phyloP scores from a whole-genome alignment of 64 coral and sea anemone genomes.

The Dendronephthya gigantea region DNA sequence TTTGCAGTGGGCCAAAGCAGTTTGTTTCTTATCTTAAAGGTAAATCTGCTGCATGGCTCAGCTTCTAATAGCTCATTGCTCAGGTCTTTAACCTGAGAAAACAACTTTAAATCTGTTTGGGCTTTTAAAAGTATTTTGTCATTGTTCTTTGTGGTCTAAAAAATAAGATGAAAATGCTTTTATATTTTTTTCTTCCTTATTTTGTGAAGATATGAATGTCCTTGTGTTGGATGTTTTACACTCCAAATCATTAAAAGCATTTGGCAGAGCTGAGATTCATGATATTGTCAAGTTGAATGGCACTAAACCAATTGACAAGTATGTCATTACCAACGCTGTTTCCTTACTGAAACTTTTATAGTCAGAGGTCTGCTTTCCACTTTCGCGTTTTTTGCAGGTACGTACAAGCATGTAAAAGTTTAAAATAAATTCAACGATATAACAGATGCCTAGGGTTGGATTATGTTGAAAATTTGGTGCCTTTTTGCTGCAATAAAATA shows the following conservation, averaged over 20 bases:
- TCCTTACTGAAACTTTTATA: neutral
- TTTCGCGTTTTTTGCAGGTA: too few species aligned
- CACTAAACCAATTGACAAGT: conserved; percentile 73
- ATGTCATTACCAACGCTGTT: conserved; percentile 7
- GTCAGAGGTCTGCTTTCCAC: too few species aligned
- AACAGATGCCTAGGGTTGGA: too few species aligned
- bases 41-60: neutral
- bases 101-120: too few species aligned
- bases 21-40: conserved; percentile 84
- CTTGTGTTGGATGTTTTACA: conserved; percentile 72
- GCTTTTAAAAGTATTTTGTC: too few species aligned
- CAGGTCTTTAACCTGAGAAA: neutral
- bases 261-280: conserved; percentile 54
- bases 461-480: too few species aligned
- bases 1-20: conserved; percentile 93
- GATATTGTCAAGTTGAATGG: conserved; percentile 61
- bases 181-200: neutral
- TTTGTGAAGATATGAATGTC: conserved; percentile 66
- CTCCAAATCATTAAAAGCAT: conserved; percentile 35
- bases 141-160: too few species aligned
- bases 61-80: neutral
- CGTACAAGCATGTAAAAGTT: too few species aligned
- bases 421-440: too few species aligned
- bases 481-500: too few species aligned
- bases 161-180: too few species aligned